phyloP scores from a whole-genome alignment of 2,113 vertebrate genomes.

The Echinops telfairi region DNA sequence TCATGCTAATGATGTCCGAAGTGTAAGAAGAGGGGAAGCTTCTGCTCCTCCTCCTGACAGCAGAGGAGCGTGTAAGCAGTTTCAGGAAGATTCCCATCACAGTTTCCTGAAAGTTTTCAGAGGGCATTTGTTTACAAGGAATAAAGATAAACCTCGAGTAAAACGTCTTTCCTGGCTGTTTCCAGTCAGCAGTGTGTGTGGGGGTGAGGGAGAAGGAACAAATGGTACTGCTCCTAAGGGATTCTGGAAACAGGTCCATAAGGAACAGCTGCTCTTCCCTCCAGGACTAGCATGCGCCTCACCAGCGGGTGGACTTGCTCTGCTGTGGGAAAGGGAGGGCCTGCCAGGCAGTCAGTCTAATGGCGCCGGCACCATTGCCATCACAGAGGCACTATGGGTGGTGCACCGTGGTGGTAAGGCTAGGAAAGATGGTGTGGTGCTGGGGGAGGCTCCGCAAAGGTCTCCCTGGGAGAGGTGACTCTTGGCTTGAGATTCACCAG shows the following conservation, averaged over 20 bases:
- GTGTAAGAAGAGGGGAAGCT: not conserved
- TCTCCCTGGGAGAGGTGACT: not conserved
- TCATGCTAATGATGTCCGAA: not conserved
- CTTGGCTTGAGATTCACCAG: not conserved
- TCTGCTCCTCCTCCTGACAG: not conserved
- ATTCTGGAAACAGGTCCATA: not conserved
- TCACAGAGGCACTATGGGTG: not conserved
- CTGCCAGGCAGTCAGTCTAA: not conserved
- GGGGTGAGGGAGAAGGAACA: constrained; percentile 39
- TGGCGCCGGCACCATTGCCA: not conserved
- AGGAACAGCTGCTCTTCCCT: not conserved
- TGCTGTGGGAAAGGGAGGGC: not conserved
- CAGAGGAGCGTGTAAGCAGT: not conserved
- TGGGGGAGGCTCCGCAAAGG: not conserved
- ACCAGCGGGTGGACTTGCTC: too few species aligned
- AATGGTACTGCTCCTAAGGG: not conserved
- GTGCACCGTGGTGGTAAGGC: not conserved
- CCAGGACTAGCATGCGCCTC: not conserved
- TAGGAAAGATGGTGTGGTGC: not conserved
- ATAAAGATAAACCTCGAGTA: not conserved
- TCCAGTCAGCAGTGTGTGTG: not conserved
- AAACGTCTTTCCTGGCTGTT: not conserved
- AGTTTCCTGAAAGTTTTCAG: not conserved
- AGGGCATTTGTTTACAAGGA: not conserved
- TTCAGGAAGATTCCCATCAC: constrained; percentile 12